phyloP scores from a whole-genome alignment of 2,888 invertebrate genomes.

The Oscheius sp. region DNA sequence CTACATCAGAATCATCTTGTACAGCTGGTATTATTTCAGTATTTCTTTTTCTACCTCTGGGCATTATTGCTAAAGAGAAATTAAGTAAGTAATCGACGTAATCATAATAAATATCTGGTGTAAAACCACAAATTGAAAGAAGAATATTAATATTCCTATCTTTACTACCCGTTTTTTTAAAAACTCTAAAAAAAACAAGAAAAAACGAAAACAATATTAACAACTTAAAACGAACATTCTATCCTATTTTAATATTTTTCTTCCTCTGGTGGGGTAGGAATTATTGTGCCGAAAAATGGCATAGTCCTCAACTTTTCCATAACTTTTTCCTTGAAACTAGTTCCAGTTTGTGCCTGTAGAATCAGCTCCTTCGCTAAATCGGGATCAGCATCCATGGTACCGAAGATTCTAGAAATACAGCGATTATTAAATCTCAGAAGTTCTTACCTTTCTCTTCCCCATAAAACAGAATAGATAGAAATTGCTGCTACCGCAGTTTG shows the following conservation, averaged over 20 bases:
- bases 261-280: slow-evolving; percentile 51
- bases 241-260: slow-evolving; percentile 40
- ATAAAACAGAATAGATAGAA: slow-evolving; percentile 59
- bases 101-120: background rate
- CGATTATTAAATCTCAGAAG: background rate
- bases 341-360: slow-evolving; percentile 44
- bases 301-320: slow-evolving; percentile 46
- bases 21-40: background rate
- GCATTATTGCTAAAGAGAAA: slow-evolving; percentile 7
- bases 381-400: slow-evolving; percentile 64
- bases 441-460: slow-evolving; percentile 61
- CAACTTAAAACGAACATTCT: background rate
- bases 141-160: background rate
- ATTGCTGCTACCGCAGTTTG: slow-evolving; percentile 58
- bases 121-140: slow-evolving; percentile 4
- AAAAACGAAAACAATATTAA: slow-evolving; percentile 26
- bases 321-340: slow-evolving; percentile 45
- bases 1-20: background rate
- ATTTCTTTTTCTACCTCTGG: slow-evolving; percentile 27
- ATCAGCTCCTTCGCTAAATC: slow-evolving; percentile 58
- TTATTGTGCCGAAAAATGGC: slow-evolving; percentile 49
- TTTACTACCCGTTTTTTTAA: slow-evolving; percentile 16
- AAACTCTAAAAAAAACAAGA: background rate
- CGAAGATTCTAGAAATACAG: slow-evolving; percentile 56
- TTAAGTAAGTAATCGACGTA: background rate